Evolutionary conservation across 2,797 vertebrate species (phyloP).

Genomic region (Agapornis canus): DNA sequence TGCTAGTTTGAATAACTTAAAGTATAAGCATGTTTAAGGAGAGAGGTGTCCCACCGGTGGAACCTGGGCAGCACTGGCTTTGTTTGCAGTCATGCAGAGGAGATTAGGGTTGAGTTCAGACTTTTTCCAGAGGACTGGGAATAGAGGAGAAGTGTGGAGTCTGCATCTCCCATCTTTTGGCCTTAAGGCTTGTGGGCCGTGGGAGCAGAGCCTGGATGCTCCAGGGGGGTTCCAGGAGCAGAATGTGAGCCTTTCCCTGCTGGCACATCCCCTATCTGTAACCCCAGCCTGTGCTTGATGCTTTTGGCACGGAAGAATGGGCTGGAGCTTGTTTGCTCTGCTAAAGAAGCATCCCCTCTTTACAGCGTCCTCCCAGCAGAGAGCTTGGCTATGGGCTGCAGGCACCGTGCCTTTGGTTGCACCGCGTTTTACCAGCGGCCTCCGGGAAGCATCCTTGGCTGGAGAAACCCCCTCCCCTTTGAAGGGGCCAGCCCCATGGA

Average conservation of each 20-base stretch:
- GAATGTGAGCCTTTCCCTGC: not conserved
- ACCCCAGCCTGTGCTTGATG: rapidly evolving
- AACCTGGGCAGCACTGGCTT: rapidly evolving
- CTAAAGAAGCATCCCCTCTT: not conserved
- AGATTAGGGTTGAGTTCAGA: rapidly evolving
- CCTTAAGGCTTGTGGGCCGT: not conserved
- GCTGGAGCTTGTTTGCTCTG: not conserved
- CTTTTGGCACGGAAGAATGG: not conserved
- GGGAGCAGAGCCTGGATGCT: not conserved
- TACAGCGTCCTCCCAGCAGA: not conserved
- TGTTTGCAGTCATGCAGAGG: not conserved
- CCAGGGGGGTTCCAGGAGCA: rapidly evolving
- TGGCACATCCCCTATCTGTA: not conserved
- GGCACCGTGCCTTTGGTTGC: not conserved
- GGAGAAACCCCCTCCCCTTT: not conserved
- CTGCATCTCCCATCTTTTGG: not conserved
- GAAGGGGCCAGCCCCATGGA: not conserved
- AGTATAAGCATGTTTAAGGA: rapidly evolving
- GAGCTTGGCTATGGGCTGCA: not conserved
- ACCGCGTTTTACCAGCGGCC: not conserved
- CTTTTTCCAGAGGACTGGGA: rapidly evolving
- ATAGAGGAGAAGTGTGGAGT: rapidly evolving
- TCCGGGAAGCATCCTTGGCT: rapidly evolving
- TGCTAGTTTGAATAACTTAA: no score
- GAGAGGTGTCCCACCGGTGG: rapidly evolving